A percentile compares a stretch with the other conserved stretches of the same genome.
Conservation (phyloP, 2,888 invertebrate genomes). For the Ligdia adustata region DNA sequence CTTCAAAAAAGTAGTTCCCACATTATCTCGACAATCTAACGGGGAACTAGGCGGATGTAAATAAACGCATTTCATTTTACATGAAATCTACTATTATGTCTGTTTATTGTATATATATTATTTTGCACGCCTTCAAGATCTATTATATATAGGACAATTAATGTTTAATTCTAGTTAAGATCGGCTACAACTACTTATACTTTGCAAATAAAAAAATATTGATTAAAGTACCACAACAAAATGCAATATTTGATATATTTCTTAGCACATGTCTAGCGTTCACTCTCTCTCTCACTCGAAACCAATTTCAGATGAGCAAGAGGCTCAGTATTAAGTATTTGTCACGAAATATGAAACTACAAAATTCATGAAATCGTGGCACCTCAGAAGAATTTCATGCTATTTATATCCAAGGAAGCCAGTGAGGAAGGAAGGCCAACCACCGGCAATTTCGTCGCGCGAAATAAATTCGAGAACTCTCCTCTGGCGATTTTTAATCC, state of each 20-base stretch:
- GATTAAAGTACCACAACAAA: slow-evolving; percentile 22
- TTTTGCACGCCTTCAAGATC: too few species aligned
- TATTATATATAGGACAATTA: too few species aligned
- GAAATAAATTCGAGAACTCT: slow-evolving; percentile 61
- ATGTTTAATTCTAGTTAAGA: background rate
- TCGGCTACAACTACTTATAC: background rate
- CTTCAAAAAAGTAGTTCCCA: too few species aligned
- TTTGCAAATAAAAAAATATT: too few species aligned
- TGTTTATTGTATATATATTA: too few species aligned
- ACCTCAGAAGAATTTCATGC: slow-evolving; percentile 51
- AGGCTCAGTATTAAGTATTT: slow-evolving; percentile 56
- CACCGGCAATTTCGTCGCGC: slow-evolving; percentile 56
- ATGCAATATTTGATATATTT: slow-evolving; percentile 30
- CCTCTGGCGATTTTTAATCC: slow-evolving; percentile 60
- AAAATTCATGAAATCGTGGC: slow-evolving; percentile 66
- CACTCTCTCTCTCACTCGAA: slow-evolving; percentile 41
- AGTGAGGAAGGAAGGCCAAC: slow-evolving; percentile 58
- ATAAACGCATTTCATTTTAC: too few species aligned
- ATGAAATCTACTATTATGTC: too few species aligned
- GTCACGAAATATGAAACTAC: slow-evolving; percentile 64
- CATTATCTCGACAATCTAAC: too few species aligned
- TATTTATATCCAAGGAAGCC: slow-evolving; percentile 51
- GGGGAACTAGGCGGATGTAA: too few species aligned
- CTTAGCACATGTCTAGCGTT: slow-evolving; percentile 35
- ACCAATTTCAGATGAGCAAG: slow-evolving; percentile 52